Conservation (phyloP, 2,888 invertebrate genomes). For the Steinernema hermaphroditum region DNA sequence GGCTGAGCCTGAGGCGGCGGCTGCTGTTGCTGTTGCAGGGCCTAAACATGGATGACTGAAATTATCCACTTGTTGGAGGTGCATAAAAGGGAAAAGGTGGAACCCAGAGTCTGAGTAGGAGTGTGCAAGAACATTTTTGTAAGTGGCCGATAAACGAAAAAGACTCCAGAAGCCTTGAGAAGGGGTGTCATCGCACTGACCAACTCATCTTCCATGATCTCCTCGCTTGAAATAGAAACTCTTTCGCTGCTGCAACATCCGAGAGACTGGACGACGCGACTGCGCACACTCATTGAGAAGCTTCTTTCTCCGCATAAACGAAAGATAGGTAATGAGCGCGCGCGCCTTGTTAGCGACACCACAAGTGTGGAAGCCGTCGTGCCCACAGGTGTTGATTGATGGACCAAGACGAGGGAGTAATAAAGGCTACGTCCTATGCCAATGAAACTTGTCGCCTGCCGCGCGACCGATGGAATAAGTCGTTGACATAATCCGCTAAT, state of each 20-base stretch:
- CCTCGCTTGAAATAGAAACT: conserved; percentile 25
- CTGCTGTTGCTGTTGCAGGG: conserved; percentile 20
- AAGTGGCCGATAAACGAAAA: too few relatives aligned
- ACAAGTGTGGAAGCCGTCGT: conserved; percentile 27
- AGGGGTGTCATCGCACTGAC: neutral
- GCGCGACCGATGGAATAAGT: neutral
- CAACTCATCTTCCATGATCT: conserved; percentile 24
- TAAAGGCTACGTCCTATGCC: neutral
- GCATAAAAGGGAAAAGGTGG: neutral
- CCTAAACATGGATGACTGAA: neutral
- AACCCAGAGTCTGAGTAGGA: neutral
- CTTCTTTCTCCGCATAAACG: conserved; percentile 6
- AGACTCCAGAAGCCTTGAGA: too few relatives aligned
- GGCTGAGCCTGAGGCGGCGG: conserved; percentile 7
- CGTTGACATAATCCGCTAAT: conserved; percentile 23
- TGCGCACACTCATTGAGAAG: conserved; percentile 21
- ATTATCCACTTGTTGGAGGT: neutral
- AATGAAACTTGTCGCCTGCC: conserved; percentile 8
- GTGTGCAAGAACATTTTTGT: too few relatives aligned
- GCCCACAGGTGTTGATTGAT: conserved; percentile 27
- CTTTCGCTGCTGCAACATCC: conserved; percentile 28
- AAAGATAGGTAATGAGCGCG: conserved; percentile 29
- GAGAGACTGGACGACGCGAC: neutral
- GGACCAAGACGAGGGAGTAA: conserved; percentile 12
- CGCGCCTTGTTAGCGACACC: conserved; percentile 22